phyloP scores from a whole-genome alignment of 2,888 invertebrate species.

The Hirtodrosophila duncani region DNA sequence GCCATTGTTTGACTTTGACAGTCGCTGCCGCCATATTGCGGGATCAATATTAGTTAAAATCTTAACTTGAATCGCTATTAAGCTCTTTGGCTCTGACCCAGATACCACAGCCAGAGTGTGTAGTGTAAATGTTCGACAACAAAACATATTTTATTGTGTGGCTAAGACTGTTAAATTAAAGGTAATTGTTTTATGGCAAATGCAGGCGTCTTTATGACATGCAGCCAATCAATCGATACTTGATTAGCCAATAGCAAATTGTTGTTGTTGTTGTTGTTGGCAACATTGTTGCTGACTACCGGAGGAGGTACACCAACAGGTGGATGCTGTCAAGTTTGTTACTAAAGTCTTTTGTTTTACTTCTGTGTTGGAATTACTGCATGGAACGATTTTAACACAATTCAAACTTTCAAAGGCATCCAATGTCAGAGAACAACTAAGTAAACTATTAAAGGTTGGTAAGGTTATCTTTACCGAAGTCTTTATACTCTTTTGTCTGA shows the following conservation, averaged over 20 bases:
- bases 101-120: conserved; percentile 29
- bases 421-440: too few relatives aligned
- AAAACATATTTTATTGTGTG: conserved; percentile 48
- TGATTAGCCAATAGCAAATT: conserved; percentile 21
- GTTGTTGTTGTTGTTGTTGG: conserved; percentile 16
- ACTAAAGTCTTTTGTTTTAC: conserved; percentile 38
- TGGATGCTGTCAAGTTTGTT: conserved; percentile 19
- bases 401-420: too few relatives aligned
- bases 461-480: too few relatives aligned
- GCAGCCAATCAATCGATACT: conserved; percentile 31
- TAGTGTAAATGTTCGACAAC: too few relatives aligned
- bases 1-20: conserved; percentile 24
- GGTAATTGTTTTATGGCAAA: conserved; percentile 41
- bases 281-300: conserved; percentile 23
- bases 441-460: too few relatives aligned
- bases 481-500: too few relatives aligned
- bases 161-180: conserved; percentile 37
- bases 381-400: too few relatives aligned
- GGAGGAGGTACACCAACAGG: background rate
- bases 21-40: conserved; percentile 27
- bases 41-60: conserved; percentile 16
- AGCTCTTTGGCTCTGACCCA: conserved; percentile 49
- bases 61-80: conserved; percentile 22
- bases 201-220: conserved; percentile 32
- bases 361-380: too few relatives aligned